These are phyloP conservation scores for Rhombomys opimus DNA, from an alignment of 2,113 vertebrate species.

Conservation along the genomic window DNA sequence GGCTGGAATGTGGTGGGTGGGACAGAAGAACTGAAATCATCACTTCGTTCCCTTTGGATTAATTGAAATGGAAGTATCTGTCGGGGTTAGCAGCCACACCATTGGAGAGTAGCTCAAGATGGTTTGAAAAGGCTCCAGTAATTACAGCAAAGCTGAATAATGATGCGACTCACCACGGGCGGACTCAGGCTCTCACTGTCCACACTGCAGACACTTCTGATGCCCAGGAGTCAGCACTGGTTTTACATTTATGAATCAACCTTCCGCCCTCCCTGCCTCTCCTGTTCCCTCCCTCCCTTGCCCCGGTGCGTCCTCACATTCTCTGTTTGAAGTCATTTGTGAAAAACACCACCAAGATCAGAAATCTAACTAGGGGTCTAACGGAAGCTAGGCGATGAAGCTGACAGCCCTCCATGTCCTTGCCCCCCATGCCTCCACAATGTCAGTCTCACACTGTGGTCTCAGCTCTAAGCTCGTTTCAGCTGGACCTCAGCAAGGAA, in stretches of 20 bases:
- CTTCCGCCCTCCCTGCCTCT: background rate
- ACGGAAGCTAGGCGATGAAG: background rate
- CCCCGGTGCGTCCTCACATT: background rate
- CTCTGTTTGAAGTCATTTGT: slow-evolving; percentile 10
- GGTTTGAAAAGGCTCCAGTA: background rate
- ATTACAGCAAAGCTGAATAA: slow-evolving; percentile 35
- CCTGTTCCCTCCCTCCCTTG: background rate
- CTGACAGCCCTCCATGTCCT: background rate
- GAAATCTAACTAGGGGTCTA: background rate
- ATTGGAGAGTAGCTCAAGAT: background rate
- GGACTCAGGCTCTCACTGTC: background rate
- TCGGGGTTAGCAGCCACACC: background rate
- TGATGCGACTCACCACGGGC: slow-evolving; percentile 17
- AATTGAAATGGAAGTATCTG: slow-evolving; percentile 44
- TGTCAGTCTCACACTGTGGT: background rate
- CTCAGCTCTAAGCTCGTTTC: slow-evolving; percentile 15
- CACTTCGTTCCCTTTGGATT: slow-evolving; percentile 39
- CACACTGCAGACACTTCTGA: background rate
- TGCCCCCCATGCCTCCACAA: background rate
- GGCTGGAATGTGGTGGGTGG: slow-evolving; percentile 23
- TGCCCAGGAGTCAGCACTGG: background rate
- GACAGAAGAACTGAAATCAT: slow-evolving; percentile 9
- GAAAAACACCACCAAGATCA: slow-evolving; percentile 28
- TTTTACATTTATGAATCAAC: slow-evolving; percentile 59
- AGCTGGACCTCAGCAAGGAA: background rate